Conservation (phyloP, 2,797 vertebrate genomes). For the Pithecia hirsuta region DNA sequence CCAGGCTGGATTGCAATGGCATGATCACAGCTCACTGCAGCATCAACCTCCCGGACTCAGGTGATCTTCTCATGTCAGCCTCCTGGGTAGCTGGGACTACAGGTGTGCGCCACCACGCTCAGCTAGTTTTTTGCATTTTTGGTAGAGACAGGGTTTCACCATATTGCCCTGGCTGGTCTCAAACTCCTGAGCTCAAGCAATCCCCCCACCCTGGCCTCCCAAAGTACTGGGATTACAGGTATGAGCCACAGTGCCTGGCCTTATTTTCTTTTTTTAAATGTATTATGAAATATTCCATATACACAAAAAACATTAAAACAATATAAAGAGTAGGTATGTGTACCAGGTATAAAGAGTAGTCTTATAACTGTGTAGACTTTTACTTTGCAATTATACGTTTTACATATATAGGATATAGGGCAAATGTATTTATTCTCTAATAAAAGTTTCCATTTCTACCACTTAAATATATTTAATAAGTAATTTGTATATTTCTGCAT, state of each 20-base stretch:
- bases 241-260: too few relatives aligned
- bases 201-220: too few relatives aligned
- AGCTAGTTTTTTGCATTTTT: neutral
- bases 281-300: neutral
- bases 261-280: neutral
- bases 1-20: neutral
- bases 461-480: conserved; percentile 27
- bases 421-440: neutral
- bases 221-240: too few relatives aligned
- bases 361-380: neutral
- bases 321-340: neutral
- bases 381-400: neutral
- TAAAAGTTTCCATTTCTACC: neutral
- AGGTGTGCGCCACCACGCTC: neutral
- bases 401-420: neutral
- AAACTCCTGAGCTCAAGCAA: neutral
- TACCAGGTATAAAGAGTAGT: neutral
- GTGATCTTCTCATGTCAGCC: neutral
- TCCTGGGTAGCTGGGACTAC: neutral
- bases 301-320: neutral
- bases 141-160: neutral
- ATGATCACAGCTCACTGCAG: neutral
- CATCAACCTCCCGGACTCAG: neutral
- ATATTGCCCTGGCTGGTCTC: neutral
- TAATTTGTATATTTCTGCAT: neutral